A percentile compares a stretch with the other conserved stretches of the same genome.
phyloP scores from a whole-genome alignment of 2,113 vertebrate species.

The Corythaixoides concolor region DNA sequence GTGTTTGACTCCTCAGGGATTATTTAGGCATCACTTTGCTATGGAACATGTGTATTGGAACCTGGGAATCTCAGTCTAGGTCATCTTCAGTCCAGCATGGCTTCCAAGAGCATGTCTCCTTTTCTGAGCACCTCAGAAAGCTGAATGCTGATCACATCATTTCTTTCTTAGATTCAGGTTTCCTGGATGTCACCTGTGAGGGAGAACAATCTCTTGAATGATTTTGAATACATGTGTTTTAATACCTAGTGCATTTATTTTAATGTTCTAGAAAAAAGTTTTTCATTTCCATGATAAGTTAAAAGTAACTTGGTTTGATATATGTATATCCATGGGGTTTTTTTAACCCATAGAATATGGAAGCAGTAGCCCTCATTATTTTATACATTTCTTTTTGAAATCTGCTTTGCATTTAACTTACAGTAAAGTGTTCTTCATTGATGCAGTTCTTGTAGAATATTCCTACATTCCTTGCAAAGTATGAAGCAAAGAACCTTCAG shows the following conservation, averaged over 20 bases:
- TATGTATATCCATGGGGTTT: not conserved
- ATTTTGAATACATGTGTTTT: not conserved
- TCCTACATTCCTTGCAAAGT: not conserved
- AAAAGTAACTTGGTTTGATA: not conserved
- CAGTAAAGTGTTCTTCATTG: not conserved
- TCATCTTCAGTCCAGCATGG: not conserved
- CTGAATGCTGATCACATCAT: not conserved
- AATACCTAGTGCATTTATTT: not conserved
- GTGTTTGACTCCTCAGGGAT: not conserved
- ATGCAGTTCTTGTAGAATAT: not conserved
- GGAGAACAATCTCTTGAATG: not conserved
- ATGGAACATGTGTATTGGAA: not conserved
- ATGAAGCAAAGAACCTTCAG: not conserved
- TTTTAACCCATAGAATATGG: not conserved
- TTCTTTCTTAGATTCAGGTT: not conserved
- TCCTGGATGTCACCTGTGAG: not conserved
- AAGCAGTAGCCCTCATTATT: not conserved
- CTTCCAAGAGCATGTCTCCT: not conserved
- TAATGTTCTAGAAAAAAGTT: not conserved
- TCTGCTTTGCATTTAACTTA: not conserved
- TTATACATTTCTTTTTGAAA: not conserved
- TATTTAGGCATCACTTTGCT: not conserved
- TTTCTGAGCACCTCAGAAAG: not conserved
- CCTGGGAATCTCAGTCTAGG: not conserved
- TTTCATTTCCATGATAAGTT: not conserved